Percentiles rank a stretch among this genome's conserved stretches.
Evolutionary conservation across 1,140 invertebrate genomes (phyloP).

Genomic region (Neodiprion virginianus): DNA sequence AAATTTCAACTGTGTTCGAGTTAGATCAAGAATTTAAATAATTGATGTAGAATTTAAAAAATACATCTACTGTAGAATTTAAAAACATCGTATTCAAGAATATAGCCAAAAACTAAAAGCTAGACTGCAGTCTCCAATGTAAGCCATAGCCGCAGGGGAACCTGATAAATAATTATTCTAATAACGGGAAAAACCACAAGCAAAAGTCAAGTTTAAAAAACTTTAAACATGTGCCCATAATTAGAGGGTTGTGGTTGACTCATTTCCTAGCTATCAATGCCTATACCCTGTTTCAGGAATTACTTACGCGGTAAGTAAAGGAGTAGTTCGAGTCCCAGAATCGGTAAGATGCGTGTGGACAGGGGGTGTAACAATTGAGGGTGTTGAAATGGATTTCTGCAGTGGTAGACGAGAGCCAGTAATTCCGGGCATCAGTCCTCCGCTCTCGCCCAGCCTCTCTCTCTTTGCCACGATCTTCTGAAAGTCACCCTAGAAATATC

Average conservation of each 20-base stretch:
- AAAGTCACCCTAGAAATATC: slow-evolving; percentile 63
- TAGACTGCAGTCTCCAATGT: neutral
- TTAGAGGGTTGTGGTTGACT: neutral
- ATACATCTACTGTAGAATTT: neutral
- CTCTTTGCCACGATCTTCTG: slow-evolving; percentile 66
- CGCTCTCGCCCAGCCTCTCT: slow-evolving; percentile 68
- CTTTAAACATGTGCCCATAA: no score
- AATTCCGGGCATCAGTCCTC: slow-evolving; percentile 67
- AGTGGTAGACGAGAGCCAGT: slow-evolving; percentile 73
- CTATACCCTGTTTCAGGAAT: neutral
- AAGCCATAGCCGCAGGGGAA: no score
- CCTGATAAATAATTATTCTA: no score
- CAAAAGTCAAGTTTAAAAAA: no score
- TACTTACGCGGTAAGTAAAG: slow-evolving; percentile 53
- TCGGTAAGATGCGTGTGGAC: slow-evolving; percentile 57
- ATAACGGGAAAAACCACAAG: no score
- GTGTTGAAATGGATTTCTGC: slow-evolving; percentile 90
- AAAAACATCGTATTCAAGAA: neutral
- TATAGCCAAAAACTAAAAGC: neutral
- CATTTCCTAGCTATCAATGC: neutral
- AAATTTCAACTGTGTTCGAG: neutral
- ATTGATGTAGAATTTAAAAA: no score
- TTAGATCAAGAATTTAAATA: neutral
- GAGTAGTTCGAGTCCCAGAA: slow-evolving; percentile 44
- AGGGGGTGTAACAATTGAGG: slow-evolving; percentile 80